A percentile compares a stretch with the other conserved stretches of the same genome.
Conservation (phyloP, 2,797 vertebrate genomes). For the Coregonus suidteri region DNA sequence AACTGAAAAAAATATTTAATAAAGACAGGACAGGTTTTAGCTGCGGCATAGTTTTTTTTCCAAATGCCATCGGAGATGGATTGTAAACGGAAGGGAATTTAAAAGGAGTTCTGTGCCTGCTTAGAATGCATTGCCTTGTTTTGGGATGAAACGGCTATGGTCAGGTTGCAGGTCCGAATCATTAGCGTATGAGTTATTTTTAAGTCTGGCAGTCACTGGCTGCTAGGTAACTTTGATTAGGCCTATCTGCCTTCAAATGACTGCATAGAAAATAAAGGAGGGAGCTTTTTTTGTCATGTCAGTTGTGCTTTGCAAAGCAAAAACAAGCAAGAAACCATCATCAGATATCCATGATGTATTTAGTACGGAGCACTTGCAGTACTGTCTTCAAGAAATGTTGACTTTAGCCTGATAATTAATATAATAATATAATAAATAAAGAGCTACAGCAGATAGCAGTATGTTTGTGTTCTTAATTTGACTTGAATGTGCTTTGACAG, state of each 20-base stretch:
- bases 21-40: not conserved
- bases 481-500: not conserved
- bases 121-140: slow-evolving; percentile 9
- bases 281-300: not conserved
- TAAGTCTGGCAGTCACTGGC: not conserved
- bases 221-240: not conserved
- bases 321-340: not conserved
- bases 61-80: not conserved
- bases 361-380: not conserved
- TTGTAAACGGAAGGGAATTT: not conserved
- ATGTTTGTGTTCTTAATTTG: not conserved
- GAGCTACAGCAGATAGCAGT: not conserved
- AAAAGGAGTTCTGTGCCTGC: slow-evolving; percentile 11
- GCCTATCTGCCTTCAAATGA: not conserved
- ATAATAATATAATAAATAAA: slow-evolving; percentile 2
- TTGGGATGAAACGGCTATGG: not conserved
- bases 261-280: not conserved
- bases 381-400: not conserved
- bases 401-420: not conserved
- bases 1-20: not conserved
- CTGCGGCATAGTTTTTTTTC: not conserved
- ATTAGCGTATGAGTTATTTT: not conserved
- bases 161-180: no score
- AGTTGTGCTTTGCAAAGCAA: not conserved
- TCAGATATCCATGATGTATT: not conserved